Evolutionary conservation across 2,797 vertebrate genomes (phyloP).

Genomic region (Notoglanidium macrostoma): DNA sequence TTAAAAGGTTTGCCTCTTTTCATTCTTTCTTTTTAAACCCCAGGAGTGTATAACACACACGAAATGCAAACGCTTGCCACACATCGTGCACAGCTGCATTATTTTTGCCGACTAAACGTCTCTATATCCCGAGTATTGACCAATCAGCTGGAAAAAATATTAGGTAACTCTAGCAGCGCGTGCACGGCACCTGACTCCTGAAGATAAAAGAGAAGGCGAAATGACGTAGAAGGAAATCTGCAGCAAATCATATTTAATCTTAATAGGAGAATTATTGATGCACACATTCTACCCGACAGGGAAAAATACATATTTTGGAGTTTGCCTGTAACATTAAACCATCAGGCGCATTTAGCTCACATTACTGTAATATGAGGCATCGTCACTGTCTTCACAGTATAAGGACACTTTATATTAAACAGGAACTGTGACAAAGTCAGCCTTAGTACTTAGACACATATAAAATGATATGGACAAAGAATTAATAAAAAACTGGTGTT

Average conservation of each 20-base stretch:
- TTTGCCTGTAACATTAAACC: background rate
- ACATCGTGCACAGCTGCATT: background rate
- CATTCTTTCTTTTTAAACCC: no score
- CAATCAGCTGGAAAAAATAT: background rate
- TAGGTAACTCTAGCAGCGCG: background rate
- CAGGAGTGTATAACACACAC: no score
- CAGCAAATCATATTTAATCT: background rate
- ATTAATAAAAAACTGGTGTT: background rate
- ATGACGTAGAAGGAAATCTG: background rate
- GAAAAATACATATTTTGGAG: background rate
- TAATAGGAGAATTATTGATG: background rate
- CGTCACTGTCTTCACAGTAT: background rate
- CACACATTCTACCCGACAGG: no score
- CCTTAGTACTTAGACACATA: background rate
- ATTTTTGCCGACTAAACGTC: slow-evolving; percentile 39
- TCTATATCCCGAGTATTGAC: slow-evolving; percentile 30
- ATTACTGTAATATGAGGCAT: background rate
- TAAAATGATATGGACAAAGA: fast-evolving
- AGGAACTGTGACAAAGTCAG: background rate
- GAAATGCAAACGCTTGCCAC: background rate
- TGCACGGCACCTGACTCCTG: slow-evolving; percentile 1
- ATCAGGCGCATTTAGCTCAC: background rate
- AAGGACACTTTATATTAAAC: background rate
- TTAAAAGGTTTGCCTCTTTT: no score
- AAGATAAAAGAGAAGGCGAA: background rate